phyloP scores from a whole-genome alignment of 2,113 vertebrate genomes.

The Pteruthius melanotis region DNA sequence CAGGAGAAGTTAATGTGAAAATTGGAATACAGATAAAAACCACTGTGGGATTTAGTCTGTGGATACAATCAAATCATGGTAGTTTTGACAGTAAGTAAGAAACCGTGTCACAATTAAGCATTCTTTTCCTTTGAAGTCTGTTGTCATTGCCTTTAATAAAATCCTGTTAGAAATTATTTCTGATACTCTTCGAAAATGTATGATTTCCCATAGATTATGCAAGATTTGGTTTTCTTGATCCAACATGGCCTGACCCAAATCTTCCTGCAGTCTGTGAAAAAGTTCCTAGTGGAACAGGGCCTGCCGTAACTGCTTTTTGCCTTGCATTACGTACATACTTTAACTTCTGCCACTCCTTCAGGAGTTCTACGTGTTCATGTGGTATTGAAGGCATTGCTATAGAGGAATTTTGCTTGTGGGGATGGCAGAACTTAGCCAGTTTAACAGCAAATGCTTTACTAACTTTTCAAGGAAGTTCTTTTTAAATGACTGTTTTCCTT shows the following conservation, averaged over 20 bases:
- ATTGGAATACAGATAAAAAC: neutral
- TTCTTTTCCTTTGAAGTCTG: neutral
- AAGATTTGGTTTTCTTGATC: neutral
- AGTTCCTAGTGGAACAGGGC: neutral
- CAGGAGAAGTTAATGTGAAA: neutral
- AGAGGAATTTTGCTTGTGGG: neutral
- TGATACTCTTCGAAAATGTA: neutral
- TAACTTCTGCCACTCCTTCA: neutral
- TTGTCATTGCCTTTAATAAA: neutral
- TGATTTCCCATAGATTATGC: neutral
- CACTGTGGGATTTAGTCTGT: neutral
- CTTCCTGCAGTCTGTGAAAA: neutral
- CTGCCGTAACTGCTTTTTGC: neutral
- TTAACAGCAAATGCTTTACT: neutral
- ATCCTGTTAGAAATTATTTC: neutral
- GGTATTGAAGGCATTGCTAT: neutral
- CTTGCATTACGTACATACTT: accelerated
- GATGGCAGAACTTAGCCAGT: neutral
- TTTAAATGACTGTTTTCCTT: neutral
- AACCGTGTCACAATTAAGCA: neutral
- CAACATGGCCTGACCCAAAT: neutral
- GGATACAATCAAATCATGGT: neutral
- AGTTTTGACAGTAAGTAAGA: neutral
- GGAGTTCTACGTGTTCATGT: neutral
- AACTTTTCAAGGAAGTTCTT: neutral